Evolutionary conservation across 2,797 vertebrate genomes (phyloP), one percentile per base, ranked within the genome.

Genomic region (Dendrocincla tyrannina): DNA sequence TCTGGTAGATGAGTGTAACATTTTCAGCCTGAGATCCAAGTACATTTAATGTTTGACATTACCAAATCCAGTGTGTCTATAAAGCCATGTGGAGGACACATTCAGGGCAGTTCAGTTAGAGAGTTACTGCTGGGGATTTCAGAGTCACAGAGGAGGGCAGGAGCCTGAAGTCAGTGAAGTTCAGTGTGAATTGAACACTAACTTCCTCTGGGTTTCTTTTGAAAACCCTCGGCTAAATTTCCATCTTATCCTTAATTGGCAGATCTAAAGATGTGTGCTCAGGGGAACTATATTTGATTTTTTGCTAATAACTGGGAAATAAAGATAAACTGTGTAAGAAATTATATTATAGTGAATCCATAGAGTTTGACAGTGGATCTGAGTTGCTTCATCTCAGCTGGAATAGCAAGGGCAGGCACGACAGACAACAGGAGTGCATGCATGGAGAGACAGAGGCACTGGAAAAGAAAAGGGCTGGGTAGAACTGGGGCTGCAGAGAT

Each of bases 101-200:
- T 18, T 73, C 69, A 75, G 50, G 70, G 44, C 47, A 69, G 44
- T 59, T 89, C 94, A 60, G 55, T 32, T 47, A 70, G 41, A 78
- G 58, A 85, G 64, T 58, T 88, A 37, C 64, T 74, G 60, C 78
- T 68, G 79, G 46, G 63, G 42, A 81, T 78, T 83, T 84, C 64
- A 70, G 63, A 83, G 33, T 37, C 28, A 62, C 25, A 32, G 58
- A 62, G 17, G 33, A 76, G 32, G 60, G 50, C 18, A 7, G 66
- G 35, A 87, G 32, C 30, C 73, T 60, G 20, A 93, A 89, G 42
- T 32, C 46, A 50, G 75, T 30, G 37, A 94, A 83, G 30, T 83
- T 89, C 77, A 35, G 55, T 25, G 17, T 46, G 58, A 88, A 62
- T 0, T 42, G 47, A 74, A 68, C 41, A 78, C 28, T 68, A 28